Percentiles rank a stretch among this genome's conserved stretches.
phyloP scores from a whole-genome alignment of 2,888 invertebrate genomes.

The Colostygia pectinataria region DNA sequence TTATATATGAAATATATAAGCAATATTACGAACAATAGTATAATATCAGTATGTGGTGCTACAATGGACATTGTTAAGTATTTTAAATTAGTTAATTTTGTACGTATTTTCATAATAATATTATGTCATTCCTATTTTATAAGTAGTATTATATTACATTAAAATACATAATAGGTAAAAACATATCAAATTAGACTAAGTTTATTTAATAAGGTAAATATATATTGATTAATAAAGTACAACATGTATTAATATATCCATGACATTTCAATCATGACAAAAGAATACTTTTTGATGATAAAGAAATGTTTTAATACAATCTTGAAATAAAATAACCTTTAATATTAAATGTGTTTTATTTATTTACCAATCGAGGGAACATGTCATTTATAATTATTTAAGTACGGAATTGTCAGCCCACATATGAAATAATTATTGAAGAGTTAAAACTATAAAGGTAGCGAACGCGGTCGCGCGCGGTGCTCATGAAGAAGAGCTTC shows the following conservation, averaged over 20 bases:
- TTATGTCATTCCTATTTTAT: conserved; percentile 23
- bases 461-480: too few species aligned
- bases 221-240: neutral
- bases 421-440: too few species aligned
- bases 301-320: neutral
- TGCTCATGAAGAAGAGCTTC: too few species aligned
- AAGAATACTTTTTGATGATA: neutral
- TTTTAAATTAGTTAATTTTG: neutral
- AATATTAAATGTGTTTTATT: too few species aligned
- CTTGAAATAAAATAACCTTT: too few species aligned
- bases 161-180: neutral
- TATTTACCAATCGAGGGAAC: too few species aligned
- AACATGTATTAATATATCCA: too few species aligned
- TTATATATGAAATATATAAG: conserved; percentile 10
- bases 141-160: conserved; percentile 5
- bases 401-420: too few species aligned
- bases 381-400: too few species aligned
- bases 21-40: conserved; percentile 1
- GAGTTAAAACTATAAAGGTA: too few species aligned
- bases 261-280: too few species aligned
- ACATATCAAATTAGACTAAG: conserved; percentile 26
- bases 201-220: neutral
- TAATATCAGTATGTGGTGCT: neutral
- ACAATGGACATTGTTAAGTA: neutral
- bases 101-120: neutral